phyloP scores from a whole-genome alignment of 37 sponge, comb jelly and placozoan genomes.

The Theonella swinhoei region DNA sequence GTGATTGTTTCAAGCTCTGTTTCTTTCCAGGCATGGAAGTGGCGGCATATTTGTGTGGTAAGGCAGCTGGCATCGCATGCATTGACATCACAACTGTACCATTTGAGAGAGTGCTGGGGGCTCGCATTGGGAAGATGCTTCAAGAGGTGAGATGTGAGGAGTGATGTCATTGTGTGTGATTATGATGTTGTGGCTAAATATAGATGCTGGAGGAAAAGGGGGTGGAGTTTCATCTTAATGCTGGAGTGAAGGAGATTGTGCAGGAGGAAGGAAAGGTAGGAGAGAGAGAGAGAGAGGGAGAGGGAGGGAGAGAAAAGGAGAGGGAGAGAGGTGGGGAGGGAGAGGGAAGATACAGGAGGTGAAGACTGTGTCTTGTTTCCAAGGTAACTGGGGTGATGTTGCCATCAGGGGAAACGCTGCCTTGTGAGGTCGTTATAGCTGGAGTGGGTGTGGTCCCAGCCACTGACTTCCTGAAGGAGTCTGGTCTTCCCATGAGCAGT shows the following conservation, averaged over 20 bases:
- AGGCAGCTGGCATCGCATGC: slow-evolving; percentile 77
- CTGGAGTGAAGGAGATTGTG: slow-evolving; percentile 75
- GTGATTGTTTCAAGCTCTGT: too few relatives aligned
- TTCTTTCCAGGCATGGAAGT: slow-evolving; percentile 81
- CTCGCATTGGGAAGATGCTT: slow-evolving; percentile 59
- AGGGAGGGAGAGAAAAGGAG: too few relatives aligned
- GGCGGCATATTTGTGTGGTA: slow-evolving; percentile 69
- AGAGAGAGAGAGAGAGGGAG: too few relatives aligned
- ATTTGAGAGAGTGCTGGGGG: slow-evolving; percentile 79
- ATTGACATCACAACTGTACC: slow-evolving; percentile 75
- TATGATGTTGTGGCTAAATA: background rate
- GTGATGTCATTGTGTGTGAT: background rate
- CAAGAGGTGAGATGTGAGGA: slow-evolving; percentile 58
- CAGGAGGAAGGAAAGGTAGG: slow-evolving; percentile 76
- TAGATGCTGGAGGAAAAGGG: slow-evolving; percentile 90
- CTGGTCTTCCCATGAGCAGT: slow-evolving; percentile 70
- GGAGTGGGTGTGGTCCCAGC: slow-evolving; percentile 85
- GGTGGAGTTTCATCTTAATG: slow-evolving; percentile 65
- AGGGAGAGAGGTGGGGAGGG: slow-evolving; percentile 78
- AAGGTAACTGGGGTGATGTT: slow-evolving; percentile 63
- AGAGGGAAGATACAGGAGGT: slow-evolving; percentile 71
- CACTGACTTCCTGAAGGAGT: slow-evolving; percentile 80
- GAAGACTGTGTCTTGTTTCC: slow-evolving; percentile 53
- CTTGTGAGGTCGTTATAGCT: slow-evolving; percentile 72
- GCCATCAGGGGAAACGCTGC: slow-evolving; percentile 66